phyloP scores from a whole-genome alignment of 2,888 invertebrate genomes.

The Lithophane socia region DNA sequence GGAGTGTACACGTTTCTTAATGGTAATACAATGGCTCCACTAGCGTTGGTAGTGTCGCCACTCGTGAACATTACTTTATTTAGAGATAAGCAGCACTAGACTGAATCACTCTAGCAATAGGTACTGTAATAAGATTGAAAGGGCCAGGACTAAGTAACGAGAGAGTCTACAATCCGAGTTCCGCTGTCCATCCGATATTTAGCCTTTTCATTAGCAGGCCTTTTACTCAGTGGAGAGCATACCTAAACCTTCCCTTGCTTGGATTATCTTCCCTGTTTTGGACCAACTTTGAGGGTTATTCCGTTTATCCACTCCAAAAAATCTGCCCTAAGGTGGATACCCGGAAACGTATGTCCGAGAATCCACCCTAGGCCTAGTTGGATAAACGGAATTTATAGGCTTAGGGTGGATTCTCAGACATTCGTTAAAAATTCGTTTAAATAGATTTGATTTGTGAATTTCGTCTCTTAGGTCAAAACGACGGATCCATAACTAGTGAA shows the following conservation, averaged over 20 bases:
- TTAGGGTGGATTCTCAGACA: too few species aligned
- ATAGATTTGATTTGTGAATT: neutral
- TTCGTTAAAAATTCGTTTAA: neutral
- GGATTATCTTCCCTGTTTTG: neutral
- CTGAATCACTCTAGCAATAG: neutral
- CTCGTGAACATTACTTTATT: neutral
- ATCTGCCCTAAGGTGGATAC: too few species aligned
- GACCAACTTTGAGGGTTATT: neutral
- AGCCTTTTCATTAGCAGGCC: neutral
- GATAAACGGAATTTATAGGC: too few species aligned
- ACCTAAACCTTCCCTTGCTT: neutral
- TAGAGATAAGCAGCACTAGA: neutral
- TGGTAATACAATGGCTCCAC: too few species aligned
- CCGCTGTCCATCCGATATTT: neutral
- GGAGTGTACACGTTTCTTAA: too few species aligned
- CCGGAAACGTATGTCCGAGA: too few species aligned
- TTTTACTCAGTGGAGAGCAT: neutral
- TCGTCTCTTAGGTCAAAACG: neutral
- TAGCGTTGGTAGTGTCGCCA: neutral
- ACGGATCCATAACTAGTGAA: neutral
- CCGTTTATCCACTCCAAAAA: too few species aligned
- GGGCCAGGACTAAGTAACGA: neutral
- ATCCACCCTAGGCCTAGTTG: too few species aligned
- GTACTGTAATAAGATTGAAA: conserved; percentile 1
- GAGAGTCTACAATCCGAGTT: neutral